Evolutionary conservation across 2,113 vertebrate genomes (phyloP).

Genomic region (Ictalurus furcatus): DNA sequence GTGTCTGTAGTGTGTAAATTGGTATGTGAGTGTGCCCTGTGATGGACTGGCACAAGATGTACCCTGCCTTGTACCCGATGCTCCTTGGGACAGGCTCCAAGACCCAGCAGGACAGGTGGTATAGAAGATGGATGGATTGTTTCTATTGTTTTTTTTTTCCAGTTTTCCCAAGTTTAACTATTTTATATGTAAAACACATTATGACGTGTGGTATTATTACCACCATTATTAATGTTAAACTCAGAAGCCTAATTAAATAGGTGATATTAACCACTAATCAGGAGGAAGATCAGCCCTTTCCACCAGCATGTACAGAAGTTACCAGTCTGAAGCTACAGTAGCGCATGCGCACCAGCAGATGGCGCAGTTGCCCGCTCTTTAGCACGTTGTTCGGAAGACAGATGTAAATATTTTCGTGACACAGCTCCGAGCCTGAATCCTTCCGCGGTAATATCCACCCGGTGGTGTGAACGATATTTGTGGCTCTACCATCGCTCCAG

Average conservation of each 20-base stretch:
- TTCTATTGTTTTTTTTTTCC: too few relatives aligned
- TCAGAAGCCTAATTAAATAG: not conserved
- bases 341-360: constrained; percentile 58
- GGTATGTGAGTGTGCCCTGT: too few relatives aligned
- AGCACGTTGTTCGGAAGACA: constrained; percentile 65
- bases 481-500: not conserved
- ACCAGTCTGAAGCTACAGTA: not conserved
- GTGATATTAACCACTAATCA: not conserved
- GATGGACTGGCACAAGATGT: too few relatives aligned
- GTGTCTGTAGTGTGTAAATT: too few relatives aligned
- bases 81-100: too few relatives aligned
- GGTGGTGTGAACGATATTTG: constrained; percentile 2
- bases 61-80: too few relatives aligned
- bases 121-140: too few relatives aligned
- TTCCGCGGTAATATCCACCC: constrained; percentile 59
- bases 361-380: constrained; percentile 50
- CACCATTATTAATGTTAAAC: not conserved
- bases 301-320: not conserved
- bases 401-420: constrained; percentile 74
- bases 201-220: not conserved
- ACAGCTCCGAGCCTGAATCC: constrained; percentile 54
- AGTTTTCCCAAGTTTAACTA: not conserved
- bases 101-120: too few relatives aligned
- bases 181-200: not conserved
- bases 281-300: not conserved